Evolutionary conservation across 2,797 vertebrate genomes (phyloP).

Genomic region (Crenuchus spilurus): DNA sequence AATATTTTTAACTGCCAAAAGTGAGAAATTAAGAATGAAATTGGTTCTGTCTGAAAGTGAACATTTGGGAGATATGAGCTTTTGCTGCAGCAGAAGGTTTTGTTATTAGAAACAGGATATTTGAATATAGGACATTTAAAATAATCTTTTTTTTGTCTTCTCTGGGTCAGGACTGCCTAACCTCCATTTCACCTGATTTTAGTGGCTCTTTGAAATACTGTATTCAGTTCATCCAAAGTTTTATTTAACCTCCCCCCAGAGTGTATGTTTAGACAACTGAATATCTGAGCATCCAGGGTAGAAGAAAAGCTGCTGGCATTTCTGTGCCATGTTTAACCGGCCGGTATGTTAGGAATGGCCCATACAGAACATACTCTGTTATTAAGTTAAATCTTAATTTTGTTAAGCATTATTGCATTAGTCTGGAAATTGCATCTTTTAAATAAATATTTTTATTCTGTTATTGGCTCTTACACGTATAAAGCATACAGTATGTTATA

Average conservation of each 20-base stretch:
- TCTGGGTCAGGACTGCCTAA: neutral
- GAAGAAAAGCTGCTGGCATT: slow-evolving; percentile 15
- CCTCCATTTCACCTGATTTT: slow-evolving; percentile 60
- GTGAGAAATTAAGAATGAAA: too few species aligned
- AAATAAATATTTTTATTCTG: slow-evolving; percentile 99
- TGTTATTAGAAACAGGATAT: too few species aligned
- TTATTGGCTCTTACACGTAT: slow-evolving; percentile 99
- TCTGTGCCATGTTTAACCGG: slow-evolving; percentile 45
- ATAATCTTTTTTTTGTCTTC: neutral
- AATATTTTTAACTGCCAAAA: too few species aligned
- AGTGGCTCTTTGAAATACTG: slow-evolving; percentile 67
- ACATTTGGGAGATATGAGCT: too few species aligned
- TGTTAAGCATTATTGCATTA: slow-evolving; percentile 21
- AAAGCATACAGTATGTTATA: slow-evolving; percentile 99
- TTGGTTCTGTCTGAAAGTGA: too few species aligned
- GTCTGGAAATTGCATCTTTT: slow-evolving; percentile 67
- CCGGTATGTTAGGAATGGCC: slow-evolving; percentile 10
- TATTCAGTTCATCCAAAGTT: slow-evolving; percentile 56
- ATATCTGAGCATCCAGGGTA: slow-evolving; percentile 47
- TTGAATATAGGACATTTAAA: too few species aligned
- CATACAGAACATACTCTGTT: slow-evolving; percentile 28
- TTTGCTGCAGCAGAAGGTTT: too few species aligned
- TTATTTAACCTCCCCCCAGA: slow-evolving; percentile 64
- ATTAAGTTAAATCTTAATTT: neutral
- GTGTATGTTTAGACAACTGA: slow-evolving; percentile 34